Percentiles rank a stretch among this genome's conserved stretches.
These are phyloP conservation scores for Salarias fasciatus DNA, from an alignment of 2,797 vertebrate genomes.

Conservation along the genomic window DNA sequence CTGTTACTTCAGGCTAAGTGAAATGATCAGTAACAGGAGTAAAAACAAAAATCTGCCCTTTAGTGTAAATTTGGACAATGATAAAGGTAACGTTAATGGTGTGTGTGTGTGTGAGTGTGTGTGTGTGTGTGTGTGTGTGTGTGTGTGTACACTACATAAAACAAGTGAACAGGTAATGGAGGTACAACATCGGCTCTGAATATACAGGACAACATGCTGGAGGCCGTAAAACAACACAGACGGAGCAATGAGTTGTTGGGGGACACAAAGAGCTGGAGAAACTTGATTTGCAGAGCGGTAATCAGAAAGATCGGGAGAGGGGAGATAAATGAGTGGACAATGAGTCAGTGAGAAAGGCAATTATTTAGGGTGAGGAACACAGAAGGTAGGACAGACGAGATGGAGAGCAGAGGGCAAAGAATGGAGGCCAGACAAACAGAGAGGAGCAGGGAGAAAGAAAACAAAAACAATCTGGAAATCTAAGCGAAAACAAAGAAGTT, in stretches of 20 bases:
- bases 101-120: too few relatives aligned
- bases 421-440: constrained; percentile 24
- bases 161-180: too few relatives aligned
- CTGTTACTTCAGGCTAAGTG: too few relatives aligned
- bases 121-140: too few relatives aligned
- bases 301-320: constrained; percentile 61
- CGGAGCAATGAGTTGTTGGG: constrained; percentile 24
- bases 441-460: constrained; percentile 10
- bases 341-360: constrained; percentile 66
- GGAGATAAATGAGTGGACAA: constrained; percentile 71
- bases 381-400: constrained; percentile 44
- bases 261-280: constrained; percentile 29
- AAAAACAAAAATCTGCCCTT: too few relatives aligned
- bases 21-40: too few relatives aligned
- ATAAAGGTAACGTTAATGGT: too few relatives aligned
- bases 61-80: too few relatives aligned
- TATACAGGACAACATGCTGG: not conserved
- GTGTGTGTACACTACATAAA: too few relatives aligned
- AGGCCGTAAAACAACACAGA: constrained; percentile 21
- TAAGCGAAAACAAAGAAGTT: constrained; percentile 2
- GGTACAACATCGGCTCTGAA: too few relatives aligned
- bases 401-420: constrained; percentile 2
- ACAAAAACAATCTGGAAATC: constrained; percentile 7
- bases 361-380: constrained; percentile 56
- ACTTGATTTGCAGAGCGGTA: constrained; percentile 59